Base-by-base conservation (phyloP, 2,113 vertebrate genomes). In the Rissa tridactyla region DNA sequence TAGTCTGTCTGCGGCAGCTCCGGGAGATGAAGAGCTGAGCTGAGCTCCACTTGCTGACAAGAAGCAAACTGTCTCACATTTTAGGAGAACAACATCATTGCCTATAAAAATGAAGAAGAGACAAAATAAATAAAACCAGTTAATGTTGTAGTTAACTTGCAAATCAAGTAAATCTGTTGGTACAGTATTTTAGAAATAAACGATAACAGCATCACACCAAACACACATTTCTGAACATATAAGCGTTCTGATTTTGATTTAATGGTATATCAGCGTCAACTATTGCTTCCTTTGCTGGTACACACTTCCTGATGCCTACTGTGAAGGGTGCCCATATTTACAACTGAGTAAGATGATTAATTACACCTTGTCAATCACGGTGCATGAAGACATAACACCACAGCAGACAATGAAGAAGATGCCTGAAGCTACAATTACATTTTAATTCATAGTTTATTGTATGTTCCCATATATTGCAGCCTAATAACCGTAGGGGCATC, bases 341-440 rank as follows among this genome's bases (percentile, higher is more conserved):
- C 98, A 98, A 98, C 97, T 97, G 98, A 98, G 98, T 98, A 98
- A 98, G 98, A 98, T 98, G 98, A 98, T 98, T 98, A 98, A 98
- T 98, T 98, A 98, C 98, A 98, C 97, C 97, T 98, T 98, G 98
- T 98, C 98, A 98, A 98, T 98, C 98, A 98, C 98, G 97, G 97
- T 98, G 97, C 98, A 98, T 98, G 98, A 98, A 98, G 98, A 98
- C 98, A 98, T 98, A 98, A 98, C 98, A 98, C 98, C 97, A 97
- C 97, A 98, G 97, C 97, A 98, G 98, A 98, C 98, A 98, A 98
- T 98, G 98, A 98, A 98, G 97, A 97, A 97, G 98, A 97, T 88
- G 98, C 98, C 98, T 98, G 97, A 97, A 98, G 98, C 98, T 98
- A 97, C 98, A 98, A 98, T 98, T 98, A 98, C 97, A 96, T 98